Percentiles rank a stretch among this genome's conserved stretches.
These are phyloP conservation scores for Cephonodes hylas DNA, from an alignment of 2,888 invertebrate species.

Conservation along the genomic window DNA sequence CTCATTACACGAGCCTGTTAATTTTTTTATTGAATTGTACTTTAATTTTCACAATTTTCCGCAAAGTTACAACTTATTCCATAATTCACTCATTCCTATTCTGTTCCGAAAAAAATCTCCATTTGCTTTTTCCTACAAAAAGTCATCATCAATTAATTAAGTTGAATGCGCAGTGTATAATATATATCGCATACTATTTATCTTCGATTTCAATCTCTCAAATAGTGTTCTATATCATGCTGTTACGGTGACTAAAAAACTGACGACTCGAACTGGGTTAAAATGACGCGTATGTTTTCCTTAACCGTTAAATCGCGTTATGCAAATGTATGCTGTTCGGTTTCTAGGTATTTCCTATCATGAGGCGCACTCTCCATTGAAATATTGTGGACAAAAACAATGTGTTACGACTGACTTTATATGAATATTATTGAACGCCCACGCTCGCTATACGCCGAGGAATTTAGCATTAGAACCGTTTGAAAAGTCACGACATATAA, in stretches of 20 bases:
- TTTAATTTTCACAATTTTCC: too few relatives aligned
- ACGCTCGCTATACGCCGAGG: background rate
- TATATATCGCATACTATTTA: too few relatives aligned
- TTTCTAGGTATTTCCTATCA: background rate
- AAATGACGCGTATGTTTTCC: slow-evolving; percentile 13
- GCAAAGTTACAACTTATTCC: too few relatives aligned
- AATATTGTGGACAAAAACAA: background rate
- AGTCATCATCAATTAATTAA: too few relatives aligned
- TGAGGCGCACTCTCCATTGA: slow-evolving; percentile 1
- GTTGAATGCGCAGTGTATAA: too few relatives aligned
- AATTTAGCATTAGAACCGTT: background rate
- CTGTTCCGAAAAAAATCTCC: too few relatives aligned
- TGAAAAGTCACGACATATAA: background rate
- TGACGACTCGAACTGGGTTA: background rate
- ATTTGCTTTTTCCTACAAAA: too few relatives aligned
- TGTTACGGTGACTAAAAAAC: background rate
- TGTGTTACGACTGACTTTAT: background rate
- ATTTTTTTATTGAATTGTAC: too few relatives aligned
- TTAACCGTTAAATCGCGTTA: slow-evolving; percentile 7
- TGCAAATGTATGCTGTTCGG: background rate
- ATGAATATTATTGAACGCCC: slow-evolving; percentile 2
- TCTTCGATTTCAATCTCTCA: too few relatives aligned
- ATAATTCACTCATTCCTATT: too few relatives aligned
- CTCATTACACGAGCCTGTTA: background rate
- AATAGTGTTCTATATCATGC: too few relatives aligned